These are phyloP conservation scores for Labroides dimidiatus DNA, from an alignment of 2,797 vertebrate genomes.

Conservation along the genomic window DNA sequence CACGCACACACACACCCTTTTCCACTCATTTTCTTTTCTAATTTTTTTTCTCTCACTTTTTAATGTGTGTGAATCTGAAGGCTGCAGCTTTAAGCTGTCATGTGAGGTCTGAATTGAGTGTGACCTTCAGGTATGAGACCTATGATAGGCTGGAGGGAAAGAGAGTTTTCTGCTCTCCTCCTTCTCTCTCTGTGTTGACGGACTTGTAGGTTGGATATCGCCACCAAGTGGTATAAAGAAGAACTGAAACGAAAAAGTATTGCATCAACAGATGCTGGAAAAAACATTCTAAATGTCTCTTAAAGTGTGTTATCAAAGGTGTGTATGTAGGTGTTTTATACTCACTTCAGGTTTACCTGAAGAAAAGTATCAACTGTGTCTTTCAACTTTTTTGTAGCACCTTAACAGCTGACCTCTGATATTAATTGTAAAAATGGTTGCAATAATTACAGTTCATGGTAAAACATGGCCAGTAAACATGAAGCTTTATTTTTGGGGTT, in stretches of 20 bases:
- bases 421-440: neutral
- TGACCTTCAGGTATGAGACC: constrained; percentile 27
- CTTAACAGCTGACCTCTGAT: constrained; percentile 3
- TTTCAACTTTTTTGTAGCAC: neutral
- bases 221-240: constrained; percentile 64
- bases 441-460: neutral
- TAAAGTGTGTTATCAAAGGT: too few species aligned
- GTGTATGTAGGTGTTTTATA: too few species aligned
- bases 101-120: constrained; percentile 17
- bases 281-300: too few species aligned
- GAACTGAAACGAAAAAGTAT: neutral
- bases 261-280: too few species aligned
- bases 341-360: too few species aligned
- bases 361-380: too few species aligned
- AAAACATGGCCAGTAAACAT: neutral
- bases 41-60: constrained; percentile 18
- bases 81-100: constrained; percentile 13
- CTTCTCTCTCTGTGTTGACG: constrained; percentile 9
- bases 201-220: constrained; percentile 27
- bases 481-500: neutral
- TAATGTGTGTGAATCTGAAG: constrained; percentile 26
- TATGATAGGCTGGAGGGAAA: constrained; percentile 7
- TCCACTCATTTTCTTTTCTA: neutral
- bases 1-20: neutral
- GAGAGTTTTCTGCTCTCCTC: neutral